Base-by-base conservation (phyloP, 2,888 invertebrate genomes). In the Nomada ferruginata region DNA sequence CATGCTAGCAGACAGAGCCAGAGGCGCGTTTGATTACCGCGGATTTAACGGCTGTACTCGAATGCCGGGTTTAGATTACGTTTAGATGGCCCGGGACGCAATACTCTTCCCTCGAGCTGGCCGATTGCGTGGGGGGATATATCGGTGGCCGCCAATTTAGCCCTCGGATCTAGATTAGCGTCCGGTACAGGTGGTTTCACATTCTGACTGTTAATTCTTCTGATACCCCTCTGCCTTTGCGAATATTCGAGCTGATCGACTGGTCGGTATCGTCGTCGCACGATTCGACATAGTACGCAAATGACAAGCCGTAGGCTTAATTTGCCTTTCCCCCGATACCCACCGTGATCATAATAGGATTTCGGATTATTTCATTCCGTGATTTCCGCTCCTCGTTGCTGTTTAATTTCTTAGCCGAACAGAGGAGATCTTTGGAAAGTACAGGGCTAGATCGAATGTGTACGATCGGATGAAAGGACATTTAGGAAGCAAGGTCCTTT, bases 21-120 rank as follows among this genome's bases (percentile, higher is more conserved):
- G 75, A 68, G 65, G 60, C 85, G 87, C 89, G 83, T 91, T 90
- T 91, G 91, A 91, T 91, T 91, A 90, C 89, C 85, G 78, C 86
- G 86, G 88, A 90, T 90, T 90, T 89, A 89, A 90, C 88, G 84
- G 86, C 81, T 83, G 82, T 87, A 88, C 86, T 80, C 87, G 88
- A 89, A 90, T 85, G 66, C 77, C 77, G 53, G 89, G 88, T 85
- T 90, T 89, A 89, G 84, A 88, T 89, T 87, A 89, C 87, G 83
- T 88, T 89, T 87, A 90, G 88, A 79, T 87, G 76, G 84, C 79
- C 87, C 83, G 84, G 74, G 72, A 81, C 86, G 85, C 85, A 78
- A 83, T 88, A 84, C 72, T 64, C 74, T 79, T 74, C 73, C 74
- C 78, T 50, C 64, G 23, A 59, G 74, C 59, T 42, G 52, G 53